These are phyloP conservation scores for Eleutherodactylus coqui DNA, from an alignment of 2,797 vertebrate genomes.

Conservation along the genomic window DNA sequence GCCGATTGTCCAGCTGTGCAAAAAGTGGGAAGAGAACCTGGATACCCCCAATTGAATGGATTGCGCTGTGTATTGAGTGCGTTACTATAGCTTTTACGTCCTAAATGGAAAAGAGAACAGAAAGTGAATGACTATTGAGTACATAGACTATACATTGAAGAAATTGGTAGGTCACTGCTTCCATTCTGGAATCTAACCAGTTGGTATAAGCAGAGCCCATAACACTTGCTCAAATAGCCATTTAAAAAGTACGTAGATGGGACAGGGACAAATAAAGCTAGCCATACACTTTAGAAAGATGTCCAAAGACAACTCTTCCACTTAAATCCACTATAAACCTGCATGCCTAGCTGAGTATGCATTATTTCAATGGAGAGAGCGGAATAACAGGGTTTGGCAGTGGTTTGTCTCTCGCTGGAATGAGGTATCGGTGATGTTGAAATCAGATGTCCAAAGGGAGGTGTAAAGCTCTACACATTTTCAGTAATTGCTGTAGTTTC, in stretches of 20 bases:
- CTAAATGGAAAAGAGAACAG: constrained; percentile 69
- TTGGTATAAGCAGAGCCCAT: background rate
- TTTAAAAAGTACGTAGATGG: background rate
- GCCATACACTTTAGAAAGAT: too few species aligned
- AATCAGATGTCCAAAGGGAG: too few species aligned
- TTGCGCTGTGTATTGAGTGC: constrained; percentile 97
- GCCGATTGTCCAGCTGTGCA: constrained; percentile 93
- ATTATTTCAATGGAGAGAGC: too few species aligned
- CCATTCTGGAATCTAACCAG: background rate
- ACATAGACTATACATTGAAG: background rate
- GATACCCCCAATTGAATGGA: constrained; percentile 96
- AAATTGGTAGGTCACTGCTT: background rate
- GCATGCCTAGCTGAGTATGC: too few species aligned
- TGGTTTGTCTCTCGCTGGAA: too few species aligned
- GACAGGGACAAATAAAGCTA: background rate
- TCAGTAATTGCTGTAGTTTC: too few species aligned
- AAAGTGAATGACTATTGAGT: background rate
- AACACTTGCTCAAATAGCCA: background rate
- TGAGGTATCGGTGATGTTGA: too few species aligned
- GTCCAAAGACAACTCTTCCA: background rate
- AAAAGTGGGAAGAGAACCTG: constrained; percentile 97
- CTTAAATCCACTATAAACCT: too few species aligned
- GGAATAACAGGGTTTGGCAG: too few species aligned
- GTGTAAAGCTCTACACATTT: too few species aligned
- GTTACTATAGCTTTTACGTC: constrained; percentile 98